Conservation (phyloP, 2,113 vertebrate genomes). For the Oncorhynchus masou region DNA sequence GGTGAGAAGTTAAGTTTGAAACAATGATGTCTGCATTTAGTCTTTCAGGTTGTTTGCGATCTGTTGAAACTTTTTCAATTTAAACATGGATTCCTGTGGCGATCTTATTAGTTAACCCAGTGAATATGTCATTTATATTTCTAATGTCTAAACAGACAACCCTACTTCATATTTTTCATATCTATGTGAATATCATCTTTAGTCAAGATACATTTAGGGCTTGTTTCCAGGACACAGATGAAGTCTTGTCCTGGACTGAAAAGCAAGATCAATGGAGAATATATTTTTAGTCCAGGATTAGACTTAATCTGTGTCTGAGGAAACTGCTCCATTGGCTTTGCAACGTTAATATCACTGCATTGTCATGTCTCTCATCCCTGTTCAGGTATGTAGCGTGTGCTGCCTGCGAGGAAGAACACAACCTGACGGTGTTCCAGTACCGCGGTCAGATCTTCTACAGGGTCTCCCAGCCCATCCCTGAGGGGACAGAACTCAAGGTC, state of each 20-base stretch:
- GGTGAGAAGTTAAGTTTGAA: constrained; percentile 39
- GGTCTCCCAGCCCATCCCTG: constrained; percentile 62
- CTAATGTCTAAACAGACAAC: no score
- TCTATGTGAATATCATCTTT: background rate
- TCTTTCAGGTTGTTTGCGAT: no score
- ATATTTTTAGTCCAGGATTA: no score
- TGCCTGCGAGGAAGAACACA: constrained; percentile 68
- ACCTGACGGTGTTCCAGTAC: constrained; percentile 73
- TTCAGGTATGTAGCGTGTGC: constrained; percentile 70
- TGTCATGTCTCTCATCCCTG: background rate
- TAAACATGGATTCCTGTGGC: no score
- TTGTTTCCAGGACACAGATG: no score
- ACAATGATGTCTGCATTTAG: background rate
- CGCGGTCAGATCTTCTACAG: constrained; percentile 74
- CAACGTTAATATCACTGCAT: background rate
- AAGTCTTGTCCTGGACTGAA: no score
- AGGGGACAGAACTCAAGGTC: constrained; percentile 70
- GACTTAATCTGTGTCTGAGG: no score
- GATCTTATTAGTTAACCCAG: no score
- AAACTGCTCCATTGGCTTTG: no score
- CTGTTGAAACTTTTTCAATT: no score
- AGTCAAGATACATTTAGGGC: background rate
- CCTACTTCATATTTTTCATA: no score
- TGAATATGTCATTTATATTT: no score
- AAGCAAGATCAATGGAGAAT: background rate